Evolutionary conservation across 2,888 invertebrate genomes (phyloP).

Genomic region (Margaritifera margaritifera): DNA sequence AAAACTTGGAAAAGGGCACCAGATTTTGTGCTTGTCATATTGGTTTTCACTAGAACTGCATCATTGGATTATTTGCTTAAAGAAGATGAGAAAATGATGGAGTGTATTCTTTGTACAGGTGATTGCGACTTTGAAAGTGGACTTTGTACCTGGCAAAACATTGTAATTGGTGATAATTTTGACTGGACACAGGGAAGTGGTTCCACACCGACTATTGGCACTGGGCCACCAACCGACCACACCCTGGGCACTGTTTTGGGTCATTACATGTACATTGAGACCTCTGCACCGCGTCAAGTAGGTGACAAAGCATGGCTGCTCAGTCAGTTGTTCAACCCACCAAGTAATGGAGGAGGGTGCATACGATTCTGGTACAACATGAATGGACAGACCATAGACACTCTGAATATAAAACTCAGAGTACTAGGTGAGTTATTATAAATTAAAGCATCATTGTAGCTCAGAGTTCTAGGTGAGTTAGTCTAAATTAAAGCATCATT

Average conservation of each 20-base stretch:
- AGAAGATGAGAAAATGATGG: too few relatives aligned
- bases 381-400: conserved; percentile 61
- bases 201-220: conserved; percentile 36
- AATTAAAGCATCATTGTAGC: not conserved
- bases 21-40: too few relatives aligned
- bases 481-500: too few relatives aligned
- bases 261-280: conserved; percentile 64
- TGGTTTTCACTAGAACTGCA: too few relatives aligned
- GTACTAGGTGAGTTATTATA: conserved; percentile 37
- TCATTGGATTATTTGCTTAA: too few relatives aligned
- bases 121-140: conserved; percentile 62
- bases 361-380: conserved; percentile 67
- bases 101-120: conserved; percentile 28
- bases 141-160: conserved; percentile 62
- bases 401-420: conserved; percentile 47
- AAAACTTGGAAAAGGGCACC: too few relatives aligned
- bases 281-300: conserved; percentile 41
- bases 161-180: conserved; percentile 51
- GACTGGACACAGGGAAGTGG: conserved; percentile 58
- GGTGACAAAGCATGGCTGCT: conserved; percentile 55
- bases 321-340: conserved; percentile 42
- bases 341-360: conserved; percentile 42
- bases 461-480: too few relatives aligned
- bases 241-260: conserved; percentile 43
- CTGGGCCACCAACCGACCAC: conserved; percentile 61